Evolutionary conservation across 2,888 invertebrate genomes (phyloP).

Genomic region (Reticulitermes lucifugus): DNA sequence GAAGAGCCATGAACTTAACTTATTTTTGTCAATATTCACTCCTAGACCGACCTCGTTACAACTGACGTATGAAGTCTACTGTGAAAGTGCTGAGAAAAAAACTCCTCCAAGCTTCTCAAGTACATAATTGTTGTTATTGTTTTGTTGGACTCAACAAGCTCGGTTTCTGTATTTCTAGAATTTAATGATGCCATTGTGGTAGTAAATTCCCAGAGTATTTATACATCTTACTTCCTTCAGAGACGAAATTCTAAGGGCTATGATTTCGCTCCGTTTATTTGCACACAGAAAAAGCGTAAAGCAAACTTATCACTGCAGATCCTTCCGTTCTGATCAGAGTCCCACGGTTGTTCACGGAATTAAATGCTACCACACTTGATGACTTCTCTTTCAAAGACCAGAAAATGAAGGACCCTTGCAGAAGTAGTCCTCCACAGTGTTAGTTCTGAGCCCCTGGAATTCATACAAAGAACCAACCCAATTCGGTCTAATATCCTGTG

Average conservation of each 20-base stretch:
- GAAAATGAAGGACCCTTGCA: not conserved
- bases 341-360: not conserved
- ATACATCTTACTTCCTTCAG: not conserved
- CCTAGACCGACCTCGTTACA: too few species aligned
- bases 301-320: not conserved
- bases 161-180: too few species aligned
- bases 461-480: slow-evolving; percentile 17
- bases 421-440: not conserved
- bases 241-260: not conserved
- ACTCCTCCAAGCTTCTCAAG: not conserved
- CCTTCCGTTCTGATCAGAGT: not conserved
- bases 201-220: not conserved
- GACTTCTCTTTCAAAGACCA: not conserved
- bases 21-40: too few species aligned
- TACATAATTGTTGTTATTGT: too few species aligned
- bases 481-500: not conserved
- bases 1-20: too few species aligned
- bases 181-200: not conserved
- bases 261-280: not conserved
- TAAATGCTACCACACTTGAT: not conserved
- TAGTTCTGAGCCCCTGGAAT: not conserved
- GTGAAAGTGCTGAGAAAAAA: too few species aligned
- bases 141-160: not conserved
- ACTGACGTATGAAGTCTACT: too few species aligned
- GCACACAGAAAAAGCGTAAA: not conserved